Base-by-base conservation (phyloP, 2,797 vertebrate genomes). In the Epinephelus coioides region DNA sequence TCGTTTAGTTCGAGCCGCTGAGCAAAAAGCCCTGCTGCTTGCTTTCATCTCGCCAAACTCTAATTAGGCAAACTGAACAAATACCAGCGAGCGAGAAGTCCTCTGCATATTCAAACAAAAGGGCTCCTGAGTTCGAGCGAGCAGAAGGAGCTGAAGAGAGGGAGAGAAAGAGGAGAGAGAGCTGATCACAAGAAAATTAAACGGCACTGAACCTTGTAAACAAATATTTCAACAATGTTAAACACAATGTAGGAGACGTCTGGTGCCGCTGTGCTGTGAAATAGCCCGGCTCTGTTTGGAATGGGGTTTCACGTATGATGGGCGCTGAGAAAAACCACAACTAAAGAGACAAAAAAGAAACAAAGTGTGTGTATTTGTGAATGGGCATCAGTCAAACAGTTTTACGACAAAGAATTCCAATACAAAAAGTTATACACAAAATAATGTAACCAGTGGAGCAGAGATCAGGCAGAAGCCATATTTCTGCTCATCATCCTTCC, bases 141-240 rank as follows among this genome's bases (percentile, higher is more conserved):
- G 81, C 76, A 79, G 73, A 88, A 87, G 79, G 78, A 85, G 78
- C 69, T 62, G 30, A 66, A 72, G 64, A 73, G 72, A 65, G 30
- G 18, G 68, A 72, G 79, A 51, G 61, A n/a, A 51, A 50, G 44
- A 40, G 3, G 46, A 57, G 69, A 56, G 77, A 54, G 77, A 88
- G 91, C 74, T 85, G 88, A 94, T 94, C 89, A 91, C 75, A 71
- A 86, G 93, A 93, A 95, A 95, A 94, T 94, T 91, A 94, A 95
- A 94, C 66, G 34, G 71, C 90, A 93, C 85, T 92, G 91, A 94
- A 94, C 90, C 94, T 93, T 94, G 91, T 93, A 94, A 94, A 94
- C 93, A 93, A 95, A 95, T 92, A 92, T 94, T 94, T 94, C 88
- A 86, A 94, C 90, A 92, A 88, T 91, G 90, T 93, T 93, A 83